Percentiles rank a stretch among this genome's conserved stretches.
Evolutionary conservation across 1,140 invertebrate genomes (phyloP).

Genomic region (Brachionus manjavacas): DNA sequence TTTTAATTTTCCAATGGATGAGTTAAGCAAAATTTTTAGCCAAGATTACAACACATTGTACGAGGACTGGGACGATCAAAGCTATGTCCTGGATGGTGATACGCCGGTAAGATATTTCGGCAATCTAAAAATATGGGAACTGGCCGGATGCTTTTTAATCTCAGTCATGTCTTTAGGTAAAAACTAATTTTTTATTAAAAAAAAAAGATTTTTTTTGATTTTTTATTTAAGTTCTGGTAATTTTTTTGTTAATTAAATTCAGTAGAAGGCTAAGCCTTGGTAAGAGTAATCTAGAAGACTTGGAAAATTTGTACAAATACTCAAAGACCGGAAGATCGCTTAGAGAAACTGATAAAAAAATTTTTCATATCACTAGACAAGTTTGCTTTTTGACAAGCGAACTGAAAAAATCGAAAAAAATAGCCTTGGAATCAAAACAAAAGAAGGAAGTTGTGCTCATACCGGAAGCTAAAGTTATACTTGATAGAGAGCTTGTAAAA

Average conservation of each 20-base stretch:
- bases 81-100: background rate
- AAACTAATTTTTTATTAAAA: background rate
- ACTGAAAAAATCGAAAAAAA: background rate
- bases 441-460: background rate
- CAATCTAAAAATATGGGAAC: background rate
- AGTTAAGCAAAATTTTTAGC: background rate
- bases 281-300: background rate
- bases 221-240: background rate
- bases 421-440: background rate
- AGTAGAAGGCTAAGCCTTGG: background rate
- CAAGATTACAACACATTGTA: background rate
- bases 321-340: background rate
- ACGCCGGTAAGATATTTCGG: background rate
- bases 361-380: conserved; percentile 10
- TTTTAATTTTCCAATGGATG: background rate
- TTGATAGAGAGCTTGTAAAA: background rate
- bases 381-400: conserved; percentile 17
- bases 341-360: background rate
- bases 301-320: conserved; percentile 10
- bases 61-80: background rate
- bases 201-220: background rate
- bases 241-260: background rate
- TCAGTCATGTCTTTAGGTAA: background rate
- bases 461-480: background rate
- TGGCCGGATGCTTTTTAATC: background rate